These are phyloP conservation scores for Spinus pinus DNA, from an alignment of 2,797 vertebrate species.

Conservation along the genomic window DNA sequence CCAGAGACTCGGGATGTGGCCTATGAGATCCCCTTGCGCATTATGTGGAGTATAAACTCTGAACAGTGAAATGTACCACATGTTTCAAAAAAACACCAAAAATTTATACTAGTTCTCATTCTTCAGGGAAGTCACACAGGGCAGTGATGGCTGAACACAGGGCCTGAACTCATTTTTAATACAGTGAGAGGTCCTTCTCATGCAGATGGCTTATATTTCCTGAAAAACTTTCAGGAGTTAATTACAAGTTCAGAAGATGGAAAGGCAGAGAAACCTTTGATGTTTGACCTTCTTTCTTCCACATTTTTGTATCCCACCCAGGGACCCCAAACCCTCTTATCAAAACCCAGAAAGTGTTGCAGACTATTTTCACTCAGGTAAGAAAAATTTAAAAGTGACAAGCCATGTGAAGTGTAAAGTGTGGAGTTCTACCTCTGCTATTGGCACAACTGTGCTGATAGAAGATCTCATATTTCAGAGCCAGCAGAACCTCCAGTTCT, in stretches of 20 bases:
- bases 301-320: background rate
- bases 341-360: background rate
- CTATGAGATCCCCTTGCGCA: background rate
- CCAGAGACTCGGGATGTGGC: background rate
- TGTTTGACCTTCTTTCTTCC: background rate
- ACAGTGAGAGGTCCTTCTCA: background rate
- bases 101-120: background rate
- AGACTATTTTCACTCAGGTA: background rate
- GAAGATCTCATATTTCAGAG: background rate
- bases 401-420: fast-evolving
- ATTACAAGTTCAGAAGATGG: background rate
- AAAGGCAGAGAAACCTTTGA: background rate
- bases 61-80: background rate
- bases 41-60: background rate
- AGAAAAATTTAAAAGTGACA: background rate
- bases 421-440: background rate
- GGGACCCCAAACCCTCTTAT: background rate
- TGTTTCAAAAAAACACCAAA: background rate
- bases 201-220: background rate
- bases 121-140: background rate
- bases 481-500: background rate
- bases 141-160: background rate
- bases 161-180: background rate
- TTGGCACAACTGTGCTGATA: background rate
- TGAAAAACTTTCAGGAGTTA: background rate